Base-by-base conservation (phyloP, 2,113 vertebrate species). In the Percopsis transmontana region DNA sequence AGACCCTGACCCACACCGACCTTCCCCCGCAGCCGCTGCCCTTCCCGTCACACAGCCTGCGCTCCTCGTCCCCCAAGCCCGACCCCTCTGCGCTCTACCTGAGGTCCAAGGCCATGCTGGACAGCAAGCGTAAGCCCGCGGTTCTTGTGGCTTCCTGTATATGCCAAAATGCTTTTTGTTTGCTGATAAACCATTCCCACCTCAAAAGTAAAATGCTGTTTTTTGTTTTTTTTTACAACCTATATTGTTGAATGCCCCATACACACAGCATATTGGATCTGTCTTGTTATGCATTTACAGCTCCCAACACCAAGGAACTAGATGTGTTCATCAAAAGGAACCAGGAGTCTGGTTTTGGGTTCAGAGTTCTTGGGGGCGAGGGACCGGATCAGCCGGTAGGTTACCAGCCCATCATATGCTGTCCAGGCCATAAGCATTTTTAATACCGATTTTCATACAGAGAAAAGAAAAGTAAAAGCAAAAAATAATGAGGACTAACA, bases 311-410 rank as follows among this genome's bases (percentile, higher is more conserved):
- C 44, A 97, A 94, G 89, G 97, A 99, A 67, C 83, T 99, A 87
- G 97, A 98, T 40, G 94, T 98, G 81, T 98, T 95, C 80, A 93
- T 93, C 72, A 95, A 98, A 76, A 92, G 96, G 68, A 97, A 97
- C 78, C 96, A 99, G 80, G 97, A 99, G 76, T 96, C 96, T 0
- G 97, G 97, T 41, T 99, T 99, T 76, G 96, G 97, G 53, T 99
- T 99, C 90, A 90, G 97, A 11, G 96, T 99, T 23, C 94, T 99
- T 0, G 97, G 97, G 72, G 97, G 97, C 60, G 97, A 99, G 7
- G 96, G 96, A 15, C 95, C 96, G 0, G 97, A 98, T 73, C 96
- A 99, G 58, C 95, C 97, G 1, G 97, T 99, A 86, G 16, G 87
- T 56, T n/a, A 0, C 58, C 23, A 21, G 18, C 23, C 52, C 18